Evolutionary conservation across 1,140 invertebrate genomes (phyloP).

Genomic region (Microplitis demolitor): DNA sequence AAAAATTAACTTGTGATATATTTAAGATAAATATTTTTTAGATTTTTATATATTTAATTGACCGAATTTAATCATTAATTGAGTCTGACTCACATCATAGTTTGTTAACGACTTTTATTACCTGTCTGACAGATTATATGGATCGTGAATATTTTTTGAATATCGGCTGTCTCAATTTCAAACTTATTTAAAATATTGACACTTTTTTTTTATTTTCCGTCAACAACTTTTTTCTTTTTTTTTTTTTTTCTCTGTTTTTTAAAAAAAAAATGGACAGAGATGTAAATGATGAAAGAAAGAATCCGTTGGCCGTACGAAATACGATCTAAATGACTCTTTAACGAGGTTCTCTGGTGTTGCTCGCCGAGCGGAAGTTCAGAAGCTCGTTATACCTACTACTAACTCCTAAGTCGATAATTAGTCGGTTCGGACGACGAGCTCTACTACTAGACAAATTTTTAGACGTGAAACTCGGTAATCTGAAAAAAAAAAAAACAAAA

Average conservation of each 20-base stretch:
- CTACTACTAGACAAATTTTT: slow-evolving; percentile 8
- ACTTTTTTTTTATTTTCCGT: too few relatives aligned
- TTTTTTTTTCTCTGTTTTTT: too few relatives aligned
- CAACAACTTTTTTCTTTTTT: too few relatives aligned
- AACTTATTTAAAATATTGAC: not conserved
- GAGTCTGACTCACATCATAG: not conserved
- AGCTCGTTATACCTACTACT: not conserved
- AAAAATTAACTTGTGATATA: too few relatives aligned
- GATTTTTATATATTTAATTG: slow-evolving; percentile 1
- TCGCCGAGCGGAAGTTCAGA: not conserved
- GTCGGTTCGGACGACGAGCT: slow-evolving; percentile 17
- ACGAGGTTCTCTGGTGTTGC: slow-evolving; percentile 2
- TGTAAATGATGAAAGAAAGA: not conserved
- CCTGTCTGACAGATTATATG: slow-evolving; percentile 13
- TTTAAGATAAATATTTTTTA: not conserved
- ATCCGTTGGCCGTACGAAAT: slow-evolving; percentile 9
- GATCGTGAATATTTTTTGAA: not conserved
- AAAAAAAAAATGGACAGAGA: not conserved
- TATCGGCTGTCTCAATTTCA: not conserved
- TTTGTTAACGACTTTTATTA: slow-evolving; percentile 19
- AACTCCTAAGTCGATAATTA: slow-evolving; percentile 1
- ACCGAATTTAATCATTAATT: slow-evolving; percentile 18
- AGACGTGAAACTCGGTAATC: not conserved
- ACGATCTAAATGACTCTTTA: slow-evolving; percentile 18
- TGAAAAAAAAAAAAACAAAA: not conserved